A percentile compares a stretch with the other conserved stretches of the same genome.
phyloP scores from a whole-genome alignment of 2,797 vertebrate species.

The Cyclopterus lumpus region DNA sequence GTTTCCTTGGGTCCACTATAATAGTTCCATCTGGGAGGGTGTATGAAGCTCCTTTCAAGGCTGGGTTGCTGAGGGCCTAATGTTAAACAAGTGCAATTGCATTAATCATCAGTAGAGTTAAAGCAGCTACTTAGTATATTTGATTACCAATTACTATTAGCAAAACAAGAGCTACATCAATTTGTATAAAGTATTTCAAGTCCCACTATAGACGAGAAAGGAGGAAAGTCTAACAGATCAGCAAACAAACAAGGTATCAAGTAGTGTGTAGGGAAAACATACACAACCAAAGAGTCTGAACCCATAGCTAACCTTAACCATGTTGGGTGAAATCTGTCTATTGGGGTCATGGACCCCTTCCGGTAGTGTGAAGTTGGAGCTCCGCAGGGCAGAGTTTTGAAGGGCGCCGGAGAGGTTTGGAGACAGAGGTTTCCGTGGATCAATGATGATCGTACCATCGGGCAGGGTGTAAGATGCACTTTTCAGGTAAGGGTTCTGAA shows the following conservation, averaged over 20 bases:
- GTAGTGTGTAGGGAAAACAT: not conserved
- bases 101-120: slow-evolving; percentile 4
- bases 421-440: slow-evolving; percentile 77
- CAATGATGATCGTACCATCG: slow-evolving; percentile 84
- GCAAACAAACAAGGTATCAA: not conserved
- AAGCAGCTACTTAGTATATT: slow-evolving; percentile 7
- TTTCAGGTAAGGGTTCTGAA: slow-evolving; percentile 80
- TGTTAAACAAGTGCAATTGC: slow-evolving; percentile 10
- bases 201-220: not conserved
- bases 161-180: not conserved
- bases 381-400: slow-evolving; percentile 65
- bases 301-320: slow-evolving; percentile 64
- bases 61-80: slow-evolving; percentile 81
- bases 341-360: slow-evolving; percentile 75
- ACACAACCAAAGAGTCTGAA: not conserved
- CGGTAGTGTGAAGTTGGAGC: slow-evolving; percentile 68
- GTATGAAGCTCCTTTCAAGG: slow-evolving; percentile 78
- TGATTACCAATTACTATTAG: not conserved
- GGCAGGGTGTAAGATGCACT: slow-evolving; percentile 81
- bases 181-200: slow-evolving; percentile 8
- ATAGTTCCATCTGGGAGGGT: slow-evolving; percentile 83
- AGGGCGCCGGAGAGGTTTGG: slow-evolving; percentile 77
- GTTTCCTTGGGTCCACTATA: slow-evolving; percentile 80
- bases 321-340: slow-evolving; percentile 70
- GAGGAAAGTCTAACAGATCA: not conserved